Conservation (phyloP, 2,888 invertebrate genomes). For the Micropterix aruncella region DNA sequence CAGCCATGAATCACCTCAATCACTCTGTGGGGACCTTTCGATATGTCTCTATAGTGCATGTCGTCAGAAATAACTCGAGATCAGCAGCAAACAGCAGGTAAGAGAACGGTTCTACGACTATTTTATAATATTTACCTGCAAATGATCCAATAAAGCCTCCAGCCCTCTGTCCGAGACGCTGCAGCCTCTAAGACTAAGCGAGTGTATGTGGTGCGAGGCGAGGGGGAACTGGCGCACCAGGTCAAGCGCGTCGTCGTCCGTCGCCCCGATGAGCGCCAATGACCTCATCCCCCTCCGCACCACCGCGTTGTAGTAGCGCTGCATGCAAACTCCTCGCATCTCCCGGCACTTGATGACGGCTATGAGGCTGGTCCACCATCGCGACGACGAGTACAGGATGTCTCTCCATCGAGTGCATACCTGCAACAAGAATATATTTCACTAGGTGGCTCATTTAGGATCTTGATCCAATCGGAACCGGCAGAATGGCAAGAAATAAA, state of each 20-base stretch:
- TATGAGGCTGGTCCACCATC: slow-evolving; percentile 75
- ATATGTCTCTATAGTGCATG: too few relatives aligned
- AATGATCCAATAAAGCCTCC: slow-evolving; percentile 75
- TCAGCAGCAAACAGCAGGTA: too few relatives aligned
- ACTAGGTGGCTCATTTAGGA: too few relatives aligned
- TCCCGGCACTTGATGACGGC: slow-evolving; percentile 81
- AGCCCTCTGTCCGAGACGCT: slow-evolving; percentile 84
- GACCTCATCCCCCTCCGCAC: slow-evolving; percentile 78
- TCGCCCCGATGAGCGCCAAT: slow-evolving; percentile 69
- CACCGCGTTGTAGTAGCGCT: slow-evolving; percentile 57
- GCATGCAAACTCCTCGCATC: slow-evolving; percentile 44
- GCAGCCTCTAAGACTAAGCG: slow-evolving; percentile 75
- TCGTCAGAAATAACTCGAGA: too few relatives aligned
- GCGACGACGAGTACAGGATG: slow-evolving; percentile 72
- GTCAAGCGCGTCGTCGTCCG: slow-evolving; percentile 81
- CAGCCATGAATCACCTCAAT: too few relatives aligned
- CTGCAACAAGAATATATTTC: too few relatives aligned
- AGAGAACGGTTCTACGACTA: background rate
- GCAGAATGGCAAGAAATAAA: too few relatives aligned
- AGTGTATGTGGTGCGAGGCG: slow-evolving; percentile 71
- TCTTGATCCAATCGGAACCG: too few relatives aligned
- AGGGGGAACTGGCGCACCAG: slow-evolving; percentile 74
- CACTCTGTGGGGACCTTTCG: too few relatives aligned
- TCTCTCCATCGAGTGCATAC: slow-evolving; percentile 83
- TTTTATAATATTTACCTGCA: slow-evolving; percentile 47